A percentile compares a stretch with the other conserved stretches of the same genome.
These are phyloP conservation scores for Stenodema calcarata DNA, from an alignment of 2,888 invertebrate genomes.

Conservation along the genomic window DNA sequence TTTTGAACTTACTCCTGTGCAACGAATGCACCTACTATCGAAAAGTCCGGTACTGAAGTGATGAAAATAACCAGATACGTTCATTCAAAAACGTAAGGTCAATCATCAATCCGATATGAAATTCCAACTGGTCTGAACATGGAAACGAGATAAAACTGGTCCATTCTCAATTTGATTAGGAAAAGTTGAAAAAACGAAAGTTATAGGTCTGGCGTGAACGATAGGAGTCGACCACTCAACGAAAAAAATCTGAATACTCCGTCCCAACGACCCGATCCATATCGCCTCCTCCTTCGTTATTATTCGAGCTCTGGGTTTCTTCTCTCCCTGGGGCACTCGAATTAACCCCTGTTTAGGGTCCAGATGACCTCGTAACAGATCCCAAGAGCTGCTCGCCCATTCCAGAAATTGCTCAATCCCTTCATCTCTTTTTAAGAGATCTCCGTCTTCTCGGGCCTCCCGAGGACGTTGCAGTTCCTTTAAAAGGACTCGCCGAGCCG, in stretches of 20 bases:
- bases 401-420: background rate
- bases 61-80: too few relatives aligned
- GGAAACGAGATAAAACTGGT: too few relatives aligned
- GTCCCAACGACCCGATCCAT: background rate
- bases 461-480: background rate
- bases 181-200: too few relatives aligned
- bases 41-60: too few relatives aligned
- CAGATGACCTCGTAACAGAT: constrained; percentile 21
- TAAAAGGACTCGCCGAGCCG: background rate
- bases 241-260: background rate
- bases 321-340: background rate
- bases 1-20: too few relatives aligned
- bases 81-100: too few relatives aligned
- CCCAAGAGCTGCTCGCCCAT: background rate
- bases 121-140: too few relatives aligned
- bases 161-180: too few relatives aligned
- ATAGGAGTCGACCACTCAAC: too few relatives aligned
- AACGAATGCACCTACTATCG: too few relatives aligned
- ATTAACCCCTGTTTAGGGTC: constrained; percentile 16
- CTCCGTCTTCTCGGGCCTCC: background rate
- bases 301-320: background rate
- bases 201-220: too few relatives aligned
- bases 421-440: background rate
- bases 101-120: too few relatives aligned
- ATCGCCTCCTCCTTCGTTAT: background rate